Percentiles rank a stretch among this genome's conserved stretches.
Evolutionary conservation across 2,113 vertebrate genomes (phyloP).

Genomic region (Reinhardtius hippoglossoides): DNA sequence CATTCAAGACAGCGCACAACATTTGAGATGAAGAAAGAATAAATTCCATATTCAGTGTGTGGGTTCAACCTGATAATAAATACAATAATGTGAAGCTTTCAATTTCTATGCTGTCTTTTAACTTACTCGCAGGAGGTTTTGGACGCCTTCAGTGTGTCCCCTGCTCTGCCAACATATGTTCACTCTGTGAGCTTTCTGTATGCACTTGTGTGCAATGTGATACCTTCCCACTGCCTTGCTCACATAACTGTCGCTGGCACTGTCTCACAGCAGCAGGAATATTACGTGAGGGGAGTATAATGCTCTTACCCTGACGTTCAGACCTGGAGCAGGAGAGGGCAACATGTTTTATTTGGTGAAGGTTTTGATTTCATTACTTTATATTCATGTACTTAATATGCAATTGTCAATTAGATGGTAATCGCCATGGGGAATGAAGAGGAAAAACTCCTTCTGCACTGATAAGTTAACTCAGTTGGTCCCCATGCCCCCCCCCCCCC

Average conservation of each 20-base stretch:
- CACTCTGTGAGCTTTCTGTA: neutral
- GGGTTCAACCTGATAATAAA: neutral
- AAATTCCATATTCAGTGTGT: neutral
- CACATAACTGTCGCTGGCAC: neutral
- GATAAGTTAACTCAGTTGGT: conserved; percentile 51
- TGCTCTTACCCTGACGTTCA: neutral
- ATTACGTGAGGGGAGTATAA: neutral
- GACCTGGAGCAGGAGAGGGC: neutral
- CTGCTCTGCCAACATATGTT: no score
- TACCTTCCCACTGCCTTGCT: neutral
- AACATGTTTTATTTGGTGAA: neutral
- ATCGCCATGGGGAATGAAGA: neutral
- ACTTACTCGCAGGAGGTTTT: no score
- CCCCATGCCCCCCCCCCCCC: conserved; percentile 31
- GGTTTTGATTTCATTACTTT: neutral
- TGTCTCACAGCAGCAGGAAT: neutral
- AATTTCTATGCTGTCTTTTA: no score
- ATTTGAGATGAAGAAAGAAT: neutral
- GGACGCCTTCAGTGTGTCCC: no score
- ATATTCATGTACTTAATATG: neutral
- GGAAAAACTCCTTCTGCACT: conserved; percentile 34
- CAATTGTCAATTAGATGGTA: neutral
- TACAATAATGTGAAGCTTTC: no score
- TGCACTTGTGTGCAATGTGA: neutral
- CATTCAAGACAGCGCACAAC: neutral